A percentile compares a stretch with the other conserved stretches of the same genome.
These are phyloP conservation scores for Archocentrus centrarchus DNA, from an alignment of 2,113 vertebrate genomes.

Conservation along the genomic window DNA sequence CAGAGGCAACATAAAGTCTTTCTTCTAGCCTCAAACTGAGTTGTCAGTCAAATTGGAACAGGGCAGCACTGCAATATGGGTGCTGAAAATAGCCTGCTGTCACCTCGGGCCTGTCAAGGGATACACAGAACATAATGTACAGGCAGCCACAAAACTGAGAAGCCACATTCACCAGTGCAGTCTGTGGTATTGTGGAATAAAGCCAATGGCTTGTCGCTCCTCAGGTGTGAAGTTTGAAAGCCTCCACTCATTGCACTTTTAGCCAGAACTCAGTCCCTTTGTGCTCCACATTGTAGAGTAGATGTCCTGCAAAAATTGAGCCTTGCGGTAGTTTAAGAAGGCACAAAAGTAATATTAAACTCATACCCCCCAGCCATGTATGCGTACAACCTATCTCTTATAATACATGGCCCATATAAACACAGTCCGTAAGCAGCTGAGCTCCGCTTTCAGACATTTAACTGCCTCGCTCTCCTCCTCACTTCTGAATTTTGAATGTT, in stretches of 20 bases:
- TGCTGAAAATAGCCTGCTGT: constrained; percentile 61
- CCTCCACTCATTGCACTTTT: background rate
- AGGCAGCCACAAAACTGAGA: constrained; percentile 17
- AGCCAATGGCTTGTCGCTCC: background rate
- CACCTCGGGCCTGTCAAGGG: constrained; percentile 42
- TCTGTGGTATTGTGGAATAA: constrained; percentile 1
- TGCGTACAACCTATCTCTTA: background rate
- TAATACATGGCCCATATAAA: background rate
- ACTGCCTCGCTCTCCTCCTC: background rate
- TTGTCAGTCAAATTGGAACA: constrained; percentile 61
- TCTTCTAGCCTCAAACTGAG: constrained; percentile 59
- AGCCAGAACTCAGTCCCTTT: background rate
- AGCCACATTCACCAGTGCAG: constrained; percentile 17
- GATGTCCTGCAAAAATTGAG: constrained; percentile 3
- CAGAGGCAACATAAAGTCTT: constrained; percentile 62
- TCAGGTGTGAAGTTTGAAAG: background rate
- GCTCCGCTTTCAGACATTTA: background rate
- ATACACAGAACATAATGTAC: constrained; percentile 37
- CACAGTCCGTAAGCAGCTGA: background rate
- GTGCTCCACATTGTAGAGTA: background rate
- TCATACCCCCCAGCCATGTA: background rate
- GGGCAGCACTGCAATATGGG: constrained; percentile 32
- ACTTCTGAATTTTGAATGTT: background rate
- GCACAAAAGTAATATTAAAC: background rate
- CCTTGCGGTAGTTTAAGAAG: background rate